phyloP scores from a whole-genome alignment of 1,140 invertebrate species.

The Brevipalpus yothersi region DNA sequence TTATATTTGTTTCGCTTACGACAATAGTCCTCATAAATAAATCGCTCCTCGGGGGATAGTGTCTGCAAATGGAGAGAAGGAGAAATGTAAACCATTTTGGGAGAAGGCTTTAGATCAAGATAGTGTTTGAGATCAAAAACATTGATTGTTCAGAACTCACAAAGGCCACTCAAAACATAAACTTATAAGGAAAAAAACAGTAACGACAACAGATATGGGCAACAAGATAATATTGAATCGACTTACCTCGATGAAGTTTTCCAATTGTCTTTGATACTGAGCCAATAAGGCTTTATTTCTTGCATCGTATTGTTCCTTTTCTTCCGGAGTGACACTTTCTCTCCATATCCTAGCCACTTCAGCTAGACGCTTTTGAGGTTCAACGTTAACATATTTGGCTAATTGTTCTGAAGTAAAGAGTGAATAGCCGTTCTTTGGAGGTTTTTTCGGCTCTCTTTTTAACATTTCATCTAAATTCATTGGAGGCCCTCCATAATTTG shows the following conservation, averaged over 20 bases:
- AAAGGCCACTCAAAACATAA: too few relatives aligned
- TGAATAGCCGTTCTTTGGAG: neutral
- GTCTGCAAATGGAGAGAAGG: neutral
- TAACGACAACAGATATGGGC: too few relatives aligned
- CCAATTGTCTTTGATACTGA: neutral
- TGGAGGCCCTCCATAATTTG: neutral
- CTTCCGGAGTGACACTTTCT: neutral
- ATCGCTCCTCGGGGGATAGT: neutral
- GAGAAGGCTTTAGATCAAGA: neutral
- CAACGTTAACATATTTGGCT: neutral
- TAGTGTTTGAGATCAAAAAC: too few relatives aligned
- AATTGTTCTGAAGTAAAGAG: neutral
- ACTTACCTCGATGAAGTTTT: neutral
- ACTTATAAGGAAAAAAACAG: too few relatives aligned
- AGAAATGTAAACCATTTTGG: neutral
- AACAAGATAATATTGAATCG: neutral
- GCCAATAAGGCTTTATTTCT: neutral
- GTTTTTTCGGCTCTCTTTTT: neutral
- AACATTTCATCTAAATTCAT: neutral
- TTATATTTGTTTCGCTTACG: neutral
- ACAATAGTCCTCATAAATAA: neutral
- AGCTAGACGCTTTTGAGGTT: neutral
- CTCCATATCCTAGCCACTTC: neutral
- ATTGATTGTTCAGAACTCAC: too few relatives aligned
- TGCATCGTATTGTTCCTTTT: neutral